Percentiles rank a stretch among this genome's conserved stretches.
These are phyloP conservation scores for Scophthalmus maximus DNA, from an alignment of 2,113 vertebrate genomes.

Conservation along the genomic window DNA sequence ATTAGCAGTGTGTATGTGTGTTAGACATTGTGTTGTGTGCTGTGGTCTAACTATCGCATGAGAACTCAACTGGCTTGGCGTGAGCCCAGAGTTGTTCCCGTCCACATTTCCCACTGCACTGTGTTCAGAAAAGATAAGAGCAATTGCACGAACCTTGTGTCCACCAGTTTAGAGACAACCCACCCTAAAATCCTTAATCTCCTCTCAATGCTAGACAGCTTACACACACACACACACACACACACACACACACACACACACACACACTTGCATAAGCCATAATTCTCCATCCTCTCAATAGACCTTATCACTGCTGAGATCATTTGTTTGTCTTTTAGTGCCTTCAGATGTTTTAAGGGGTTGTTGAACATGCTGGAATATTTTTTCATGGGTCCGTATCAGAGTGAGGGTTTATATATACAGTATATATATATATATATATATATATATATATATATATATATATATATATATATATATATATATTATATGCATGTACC, in stretches of 20 bases:
- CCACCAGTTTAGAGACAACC: conserved; percentile 45
- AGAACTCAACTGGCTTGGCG: conserved; percentile 31
- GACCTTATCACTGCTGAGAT: conserved; percentile 16
- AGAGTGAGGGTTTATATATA: background rate
- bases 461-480: too few relatives aligned
- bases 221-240: background rate
- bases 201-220: conserved; percentile 13
- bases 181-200: conserved; percentile 36
- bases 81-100: conserved; percentile 47
- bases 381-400: background rate
- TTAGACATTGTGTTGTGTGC: conserved; percentile 13
- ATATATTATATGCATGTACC: too few relatives aligned
- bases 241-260: background rate
- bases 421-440: too few relatives aligned
- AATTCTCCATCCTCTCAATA: conserved; percentile 24
- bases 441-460: too few relatives aligned
- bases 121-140: conserved; percentile 71
- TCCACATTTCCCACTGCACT: conserved; percentile 52
- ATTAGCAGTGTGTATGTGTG: background rate
- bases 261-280: background rate
- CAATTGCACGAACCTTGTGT: conserved; percentile 48
- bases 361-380: conserved; percentile 18
- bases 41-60: conserved; percentile 46
- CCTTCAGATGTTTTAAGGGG: conserved; percentile 2
- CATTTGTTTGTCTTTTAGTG: background rate